Base-by-base conservation (phyloP, 2,888 invertebrate species). In the Oligia latruncula region DNA sequence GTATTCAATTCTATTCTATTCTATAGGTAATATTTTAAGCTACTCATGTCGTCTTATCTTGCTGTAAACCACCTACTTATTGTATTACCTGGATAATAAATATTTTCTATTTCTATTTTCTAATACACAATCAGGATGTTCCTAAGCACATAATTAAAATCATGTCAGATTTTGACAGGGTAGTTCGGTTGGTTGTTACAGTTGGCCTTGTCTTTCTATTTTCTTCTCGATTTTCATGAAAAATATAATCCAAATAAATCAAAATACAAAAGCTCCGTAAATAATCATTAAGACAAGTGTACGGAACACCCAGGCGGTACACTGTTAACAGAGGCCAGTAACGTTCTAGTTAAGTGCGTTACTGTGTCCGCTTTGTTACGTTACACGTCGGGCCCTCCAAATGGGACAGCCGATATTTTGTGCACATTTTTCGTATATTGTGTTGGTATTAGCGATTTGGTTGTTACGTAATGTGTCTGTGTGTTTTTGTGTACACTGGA, bases 311-410 rank as follows among this genome's bases (percentile, higher is more conserved):
- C 46, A 76, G 74, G 79, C 66, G 66, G 66, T 74, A 70, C 71
- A 78, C 74, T 77, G 77, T 85, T 81, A 76, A 78, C 80, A 77
- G 77, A 85, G 85, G 80, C 83, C 78, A 81, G 90, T 84, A 79
- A 84, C 71, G 85, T 73, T 81, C 74, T 49, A 83, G 74, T 77
- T 90, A 89, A 89, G 90, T 89, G 89, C 90, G 80, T 81, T 87
- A 82, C 79, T 83, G 84, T 89, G 89, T 89, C 82, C 82, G 71
- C 64, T 49, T 64, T 75, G 83, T 82, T 76, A 67, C 70, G 73
- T 23, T 81, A 83, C 83, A 87, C 74, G 74, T 68, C 74, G 11
- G 29, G 79, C 80, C 49, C 6, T 35, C 70, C 23, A 88, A 86
- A 86, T 78, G 71, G 77, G 65, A 78, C 82, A 71, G 71, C 77